Percentiles rank a stretch among this genome's conserved stretches.
phyloP scores from a whole-genome alignment of 2,888 invertebrate species.

The Sesia bembeciformis region DNA sequence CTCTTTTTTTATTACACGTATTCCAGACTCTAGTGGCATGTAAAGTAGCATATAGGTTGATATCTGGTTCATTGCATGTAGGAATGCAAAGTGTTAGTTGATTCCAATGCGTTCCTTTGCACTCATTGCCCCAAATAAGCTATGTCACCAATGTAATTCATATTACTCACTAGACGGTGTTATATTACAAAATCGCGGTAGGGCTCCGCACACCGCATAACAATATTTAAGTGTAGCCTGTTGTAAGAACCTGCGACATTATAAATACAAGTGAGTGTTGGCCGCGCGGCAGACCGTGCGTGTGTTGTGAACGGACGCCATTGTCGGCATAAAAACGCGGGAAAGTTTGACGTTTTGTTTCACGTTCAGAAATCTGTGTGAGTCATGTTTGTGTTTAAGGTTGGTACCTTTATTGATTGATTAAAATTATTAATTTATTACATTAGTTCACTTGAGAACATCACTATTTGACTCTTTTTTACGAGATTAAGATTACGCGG shows the following conservation, averaged over 20 bases:
- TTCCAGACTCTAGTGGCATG: too few relatives aligned
- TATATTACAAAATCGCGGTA: slow-evolving; percentile 51
- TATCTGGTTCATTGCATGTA: too few relatives aligned
- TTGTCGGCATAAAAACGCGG: slow-evolving; percentile 42
- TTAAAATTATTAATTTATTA: too few relatives aligned
- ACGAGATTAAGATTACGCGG: too few relatives aligned
- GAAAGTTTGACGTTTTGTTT: slow-evolving; percentile 47
- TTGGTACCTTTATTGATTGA: slow-evolving; percentile 23
- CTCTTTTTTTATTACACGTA: too few relatives aligned
- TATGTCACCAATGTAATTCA: slow-evolving; percentile 11
- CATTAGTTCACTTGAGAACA: too few relatives aligned
- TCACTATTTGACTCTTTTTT: too few relatives aligned
- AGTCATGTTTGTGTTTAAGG: slow-evolving; percentile 64
- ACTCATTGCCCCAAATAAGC: background rate
- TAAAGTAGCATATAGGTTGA: too few relatives aligned
- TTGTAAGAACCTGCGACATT: slow-evolving; percentile 59
- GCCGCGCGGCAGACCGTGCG: slow-evolving; percentile 35
- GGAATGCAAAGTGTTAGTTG: background rate
- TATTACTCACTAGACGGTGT: slow-evolving; percentile 30
- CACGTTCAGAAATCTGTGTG: slow-evolving; percentile 21
- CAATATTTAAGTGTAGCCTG: slow-evolving; percentile 40
- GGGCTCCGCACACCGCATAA: slow-evolving; percentile 55
- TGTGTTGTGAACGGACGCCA: slow-evolving; percentile 40
- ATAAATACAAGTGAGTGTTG: slow-evolving; percentile 60
- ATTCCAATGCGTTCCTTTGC: background rate